Conservation (phyloP, 2,888 invertebrate genomes). For the Tachina lurida region DNA sequence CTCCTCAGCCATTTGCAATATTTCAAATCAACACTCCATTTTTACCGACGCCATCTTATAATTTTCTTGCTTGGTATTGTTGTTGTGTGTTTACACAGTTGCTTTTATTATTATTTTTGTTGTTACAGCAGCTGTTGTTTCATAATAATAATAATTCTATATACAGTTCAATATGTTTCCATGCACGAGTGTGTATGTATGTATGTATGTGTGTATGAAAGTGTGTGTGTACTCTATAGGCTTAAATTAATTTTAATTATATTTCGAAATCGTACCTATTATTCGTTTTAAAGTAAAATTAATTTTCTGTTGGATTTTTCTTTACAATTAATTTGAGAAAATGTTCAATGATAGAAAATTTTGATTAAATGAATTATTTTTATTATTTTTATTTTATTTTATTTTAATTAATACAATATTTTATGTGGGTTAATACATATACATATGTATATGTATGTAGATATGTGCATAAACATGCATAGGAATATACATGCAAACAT, state of each 20-base stretch:
- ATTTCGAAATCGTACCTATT: conserved; percentile 52
- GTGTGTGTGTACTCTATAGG: conserved; percentile 22
- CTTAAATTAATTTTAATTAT: conserved; percentile 50
- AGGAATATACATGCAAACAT: neutral
- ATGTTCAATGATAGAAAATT: conserved; percentile 59
- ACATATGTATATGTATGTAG: neutral
- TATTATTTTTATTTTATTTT: too few relatives aligned
- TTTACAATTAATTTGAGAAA: neutral
- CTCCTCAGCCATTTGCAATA: neutral
- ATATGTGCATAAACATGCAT: neutral
- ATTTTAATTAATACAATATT: conserved; percentile 46
- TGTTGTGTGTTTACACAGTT: conserved; percentile 33
- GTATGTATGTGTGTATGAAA: neutral
- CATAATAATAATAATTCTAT: conserved; percentile 30
- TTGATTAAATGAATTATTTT: too few relatives aligned
- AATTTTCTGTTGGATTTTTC: conserved; percentile 8
- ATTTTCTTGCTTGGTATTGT: neutral
- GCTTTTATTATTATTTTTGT: conserved; percentile 6
- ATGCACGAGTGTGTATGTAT: neutral
- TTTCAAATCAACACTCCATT: conserved; percentile 9
- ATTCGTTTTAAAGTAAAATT: conserved; percentile 31
- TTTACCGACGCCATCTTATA: conserved; percentile 48
- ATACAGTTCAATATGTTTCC: conserved; percentile 2
- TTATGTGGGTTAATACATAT: neutral
- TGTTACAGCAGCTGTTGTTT: conserved; percentile 19